These are phyloP conservation scores for Drosophila colorata DNA, from an alignment of 2,888 invertebrate species.

Conservation along the genomic window DNA sequence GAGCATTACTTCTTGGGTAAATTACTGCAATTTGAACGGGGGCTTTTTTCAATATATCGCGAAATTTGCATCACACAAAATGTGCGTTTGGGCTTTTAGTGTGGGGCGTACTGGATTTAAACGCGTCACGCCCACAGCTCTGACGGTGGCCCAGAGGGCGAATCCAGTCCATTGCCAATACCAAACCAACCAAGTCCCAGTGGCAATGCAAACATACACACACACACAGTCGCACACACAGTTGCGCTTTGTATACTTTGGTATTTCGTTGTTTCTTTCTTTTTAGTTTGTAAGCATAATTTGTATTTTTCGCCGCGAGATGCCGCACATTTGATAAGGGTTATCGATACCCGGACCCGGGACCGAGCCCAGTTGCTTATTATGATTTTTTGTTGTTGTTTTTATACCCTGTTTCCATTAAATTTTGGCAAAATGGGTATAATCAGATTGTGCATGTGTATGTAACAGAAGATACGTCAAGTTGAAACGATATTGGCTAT, in stretches of 20 bases:
- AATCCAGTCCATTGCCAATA: slow-evolving; percentile 15
- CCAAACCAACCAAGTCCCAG: slow-evolving; percentile 11
- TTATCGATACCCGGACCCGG: slow-evolving; percentile 58
- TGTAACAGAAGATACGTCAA: too few species aligned
- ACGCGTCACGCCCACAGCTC: slow-evolving; percentile 57
- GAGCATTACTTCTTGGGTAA: slow-evolving; percentile 40
- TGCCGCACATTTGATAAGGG: slow-evolving; percentile 73
- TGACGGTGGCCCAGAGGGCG: slow-evolving; percentile 46
- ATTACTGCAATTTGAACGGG: slow-evolving; percentile 69
- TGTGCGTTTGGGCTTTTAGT: slow-evolving; percentile 21
- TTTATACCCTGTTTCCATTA: not conserved
- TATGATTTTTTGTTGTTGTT: slow-evolving; percentile 31
- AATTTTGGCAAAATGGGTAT: not conserved
- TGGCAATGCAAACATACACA: slow-evolving; percentile 29
- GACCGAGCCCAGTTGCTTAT: slow-evolving; percentile 53
- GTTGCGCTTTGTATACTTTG: slow-evolving; percentile 26
- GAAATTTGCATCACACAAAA: slow-evolving; percentile 68
- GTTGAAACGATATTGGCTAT: too few species aligned
- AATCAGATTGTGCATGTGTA: too few species aligned
- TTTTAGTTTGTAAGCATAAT: slow-evolving; percentile 61
- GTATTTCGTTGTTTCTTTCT: slow-evolving; percentile 28
- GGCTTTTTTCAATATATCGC: slow-evolving; percentile 58
- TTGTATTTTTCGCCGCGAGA: slow-evolving; percentile 65
- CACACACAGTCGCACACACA: slow-evolving; percentile 9
- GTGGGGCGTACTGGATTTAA: slow-evolving; percentile 54